Evolutionary conservation across 2,888 invertebrate species (phyloP), one percentile per base, ranked within the genome.

Genomic region (Chrysolina americana): DNA sequence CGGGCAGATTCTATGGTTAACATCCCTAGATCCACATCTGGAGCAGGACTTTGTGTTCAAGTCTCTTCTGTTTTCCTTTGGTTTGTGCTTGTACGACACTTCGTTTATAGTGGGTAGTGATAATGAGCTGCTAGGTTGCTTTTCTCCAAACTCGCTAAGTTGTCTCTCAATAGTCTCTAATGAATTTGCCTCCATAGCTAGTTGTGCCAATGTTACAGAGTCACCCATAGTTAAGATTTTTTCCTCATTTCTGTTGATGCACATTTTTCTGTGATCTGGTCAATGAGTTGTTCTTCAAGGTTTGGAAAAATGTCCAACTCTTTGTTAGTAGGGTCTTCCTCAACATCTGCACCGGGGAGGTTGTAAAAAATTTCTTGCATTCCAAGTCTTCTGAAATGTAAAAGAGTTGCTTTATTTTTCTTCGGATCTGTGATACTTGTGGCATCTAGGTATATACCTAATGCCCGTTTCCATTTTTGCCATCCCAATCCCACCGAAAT

Each of bases 301-400:
- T 65, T 48, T 17, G n/a, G 11, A 56, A 80, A 36, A 13, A 73
- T 66, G n/a, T n/a, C n/a, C n/a, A n/a, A n/a, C n/a, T n/a, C n/a
- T n/a, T n/a, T n/a, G 63, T 44, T 5, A 48, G 62, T 70, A 23
- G 47, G 28, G 23, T 73, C 62, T 2, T 44, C 17, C 9, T 48
- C 64, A 47, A 41, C 41, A 41, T 53, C 71, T 41, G 76, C 77
- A 2, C 75, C 76, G 19, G 83, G 83, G 28, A 82, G 53, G 70
- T 82, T 84, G 59, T 79, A 81, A 76, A 70, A 82, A 44, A 84
- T 81, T 69, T 83, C 83, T 75, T 83, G 84, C 0, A 84, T 72
- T 11, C 68, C 72, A 10, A 47, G n/a, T 41, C 83, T 83, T 0
- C 81, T 82, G 9, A 80, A 47, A 15, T 77, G 74, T 41, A 83